Evolutionary conservation across 2,113 vertebrate genomes (phyloP).

Genomic region (Phaethon lepturus): DNA sequence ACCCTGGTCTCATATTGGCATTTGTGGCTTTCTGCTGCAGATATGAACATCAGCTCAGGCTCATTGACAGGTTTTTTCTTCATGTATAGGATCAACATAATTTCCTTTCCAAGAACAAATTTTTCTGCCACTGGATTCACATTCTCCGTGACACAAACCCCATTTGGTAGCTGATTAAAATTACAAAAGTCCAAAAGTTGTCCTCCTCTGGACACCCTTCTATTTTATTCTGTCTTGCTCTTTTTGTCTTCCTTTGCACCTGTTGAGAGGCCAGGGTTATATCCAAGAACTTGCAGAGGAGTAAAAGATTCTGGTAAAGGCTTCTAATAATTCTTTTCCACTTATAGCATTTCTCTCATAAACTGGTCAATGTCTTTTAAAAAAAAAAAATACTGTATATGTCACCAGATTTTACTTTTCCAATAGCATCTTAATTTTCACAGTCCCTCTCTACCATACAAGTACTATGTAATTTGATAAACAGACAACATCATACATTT

Average conservation of each 20-base stretch:
- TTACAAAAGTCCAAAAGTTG: not conserved
- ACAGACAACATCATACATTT: not conserved
- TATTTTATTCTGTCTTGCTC: not conserved
- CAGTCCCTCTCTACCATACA: not conserved
- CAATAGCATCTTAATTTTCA: not conserved
- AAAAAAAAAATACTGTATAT: not conserved
- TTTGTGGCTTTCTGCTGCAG: not conserved
- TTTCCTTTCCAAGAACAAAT: not conserved
- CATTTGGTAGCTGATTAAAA: not conserved
- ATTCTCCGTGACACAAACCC: not conserved
- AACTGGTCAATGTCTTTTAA: not conserved
- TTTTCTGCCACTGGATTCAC: not conserved
- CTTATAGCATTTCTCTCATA: not conserved
- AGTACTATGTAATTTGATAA: not conserved
- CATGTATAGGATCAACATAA: not conserved
- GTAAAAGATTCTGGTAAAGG: not conserved
- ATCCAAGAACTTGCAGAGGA: not conserved
- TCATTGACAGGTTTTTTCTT: not conserved
- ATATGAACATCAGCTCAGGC: not conserved
- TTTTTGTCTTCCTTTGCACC: not conserved
- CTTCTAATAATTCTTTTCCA: not conserved
- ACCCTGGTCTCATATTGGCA: not conserved
- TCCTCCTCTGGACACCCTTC: not conserved
- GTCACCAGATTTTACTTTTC: not conserved
- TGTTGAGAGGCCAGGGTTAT: not conserved